Conservation (phyloP, 2,888 invertebrate species). For the Griposia aprilina region DNA sequence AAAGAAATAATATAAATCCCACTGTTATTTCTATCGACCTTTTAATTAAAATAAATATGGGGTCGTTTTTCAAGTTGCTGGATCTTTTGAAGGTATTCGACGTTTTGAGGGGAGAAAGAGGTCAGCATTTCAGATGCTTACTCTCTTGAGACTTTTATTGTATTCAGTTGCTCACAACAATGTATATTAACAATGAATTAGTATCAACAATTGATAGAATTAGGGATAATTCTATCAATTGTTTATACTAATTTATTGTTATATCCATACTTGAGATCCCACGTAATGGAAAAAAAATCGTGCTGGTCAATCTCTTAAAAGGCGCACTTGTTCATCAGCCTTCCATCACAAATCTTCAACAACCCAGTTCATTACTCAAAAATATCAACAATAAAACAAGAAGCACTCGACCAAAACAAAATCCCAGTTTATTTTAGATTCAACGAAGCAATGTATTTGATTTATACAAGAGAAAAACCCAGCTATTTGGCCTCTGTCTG, state of each 20-base stretch:
- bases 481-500: conserved; percentile 61
- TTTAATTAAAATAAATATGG: conserved; percentile 44
- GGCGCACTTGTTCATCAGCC: too few species aligned
- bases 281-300: neutral
- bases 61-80: conserved; percentile 16
- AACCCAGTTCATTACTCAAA: neutral
- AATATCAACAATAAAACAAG: conserved; percentile 11
- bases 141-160: neutral
- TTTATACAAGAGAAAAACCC: conserved; percentile 63
- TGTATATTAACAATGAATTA: too few species aligned
- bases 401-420: conserved; percentile 39
- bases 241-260: too few species aligned
- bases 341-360: neutral
- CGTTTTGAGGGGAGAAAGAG: neutral
- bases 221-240: too few species aligned
- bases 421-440: conserved; percentile 59
- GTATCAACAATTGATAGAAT: too few species aligned
- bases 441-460: conserved; percentile 63
- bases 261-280: too few species aligned
- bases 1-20: conserved; percentile 20
- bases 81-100: conserved; percentile 11
- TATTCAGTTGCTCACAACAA: neutral
- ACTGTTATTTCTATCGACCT: conserved; percentile 10
- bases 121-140: conserved; percentile 10
- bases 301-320: too few species aligned